Conservation (phyloP, 2,888 invertebrate species). For the Andrena fulva region DNA sequence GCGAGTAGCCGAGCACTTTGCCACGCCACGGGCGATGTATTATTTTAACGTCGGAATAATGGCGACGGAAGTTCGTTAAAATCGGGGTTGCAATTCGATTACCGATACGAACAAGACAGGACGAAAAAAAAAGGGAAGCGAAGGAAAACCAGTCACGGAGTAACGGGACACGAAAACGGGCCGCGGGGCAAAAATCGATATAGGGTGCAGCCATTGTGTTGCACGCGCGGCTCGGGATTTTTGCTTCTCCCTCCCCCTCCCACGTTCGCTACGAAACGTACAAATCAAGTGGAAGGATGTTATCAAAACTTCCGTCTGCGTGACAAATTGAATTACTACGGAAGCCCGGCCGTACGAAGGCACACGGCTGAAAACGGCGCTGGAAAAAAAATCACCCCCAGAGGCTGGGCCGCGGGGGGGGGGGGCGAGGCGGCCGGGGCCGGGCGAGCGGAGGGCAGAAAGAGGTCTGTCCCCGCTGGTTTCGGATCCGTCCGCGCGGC, state of each 20-base stretch:
- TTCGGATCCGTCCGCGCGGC: constrained; percentile 64
- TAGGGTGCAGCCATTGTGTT: constrained; percentile 57
- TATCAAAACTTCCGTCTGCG: constrained; percentile 76
- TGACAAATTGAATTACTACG: constrained; percentile 75
- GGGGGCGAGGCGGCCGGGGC: too few relatives aligned
- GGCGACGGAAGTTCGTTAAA: constrained; percentile 63
- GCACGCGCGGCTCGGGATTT: constrained; percentile 40
- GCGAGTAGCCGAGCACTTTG: constrained; percentile 27
- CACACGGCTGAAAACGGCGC: constrained; percentile 56
- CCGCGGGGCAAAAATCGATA: constrained; percentile 60
- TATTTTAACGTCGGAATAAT: constrained; percentile 47
- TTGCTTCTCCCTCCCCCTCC: constrained; percentile 38
- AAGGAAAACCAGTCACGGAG: not conserved
- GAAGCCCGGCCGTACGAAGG: constrained; percentile 64
- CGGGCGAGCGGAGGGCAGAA: constrained; percentile 5
- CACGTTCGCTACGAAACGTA: constrained; percentile 53
- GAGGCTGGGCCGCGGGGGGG: too few relatives aligned
- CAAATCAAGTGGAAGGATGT: constrained; percentile 76
- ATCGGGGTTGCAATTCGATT: constrained; percentile 63
- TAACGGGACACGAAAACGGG: constrained; percentile 40
- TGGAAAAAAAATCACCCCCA: constrained; percentile 6
- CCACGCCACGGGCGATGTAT: constrained; percentile 29
- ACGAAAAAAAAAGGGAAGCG: not conserved
- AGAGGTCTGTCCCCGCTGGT: constrained; percentile 33
- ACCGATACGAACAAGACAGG: constrained; percentile 24